These are phyloP conservation scores for Myotis brandtii DNA, from an alignment of 2,113 vertebrate genomes.

Conservation along the genomic window DNA sequence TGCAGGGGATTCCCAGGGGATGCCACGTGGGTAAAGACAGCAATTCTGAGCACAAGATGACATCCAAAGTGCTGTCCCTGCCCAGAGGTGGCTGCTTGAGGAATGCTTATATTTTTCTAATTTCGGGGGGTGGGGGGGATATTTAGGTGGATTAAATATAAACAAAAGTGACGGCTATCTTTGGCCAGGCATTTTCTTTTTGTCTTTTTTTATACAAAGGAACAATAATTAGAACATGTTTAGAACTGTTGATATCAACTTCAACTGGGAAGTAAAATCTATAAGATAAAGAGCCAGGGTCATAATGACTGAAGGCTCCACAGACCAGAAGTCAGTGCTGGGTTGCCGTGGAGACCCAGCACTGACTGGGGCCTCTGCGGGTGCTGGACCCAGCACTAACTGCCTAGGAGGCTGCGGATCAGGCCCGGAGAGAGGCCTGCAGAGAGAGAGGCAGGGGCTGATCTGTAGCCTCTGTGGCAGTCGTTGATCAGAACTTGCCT, in stretches of 20 bases:
- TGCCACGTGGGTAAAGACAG: not conserved
- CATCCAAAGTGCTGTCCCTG: too few species aligned
- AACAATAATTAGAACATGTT: conserved; percentile 65
- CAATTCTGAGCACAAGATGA: not conserved
- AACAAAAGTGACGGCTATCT: not conserved
- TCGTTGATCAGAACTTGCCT: too few species aligned
- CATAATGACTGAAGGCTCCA: too few species aligned
- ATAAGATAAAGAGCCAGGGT: too few species aligned
- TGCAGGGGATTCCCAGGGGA: not conserved
- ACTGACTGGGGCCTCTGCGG: too few species aligned
- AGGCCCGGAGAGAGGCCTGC: too few species aligned
- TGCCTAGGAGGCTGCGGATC: too few species aligned
- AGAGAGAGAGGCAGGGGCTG: too few species aligned
- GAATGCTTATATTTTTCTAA: conserved; percentile 18
- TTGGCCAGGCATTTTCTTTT: not conserved
- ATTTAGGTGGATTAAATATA: not conserved
- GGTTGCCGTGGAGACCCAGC: too few species aligned
- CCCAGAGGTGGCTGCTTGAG: not conserved
- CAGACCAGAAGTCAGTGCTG: too few species aligned
- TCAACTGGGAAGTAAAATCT: conserved; percentile 55
- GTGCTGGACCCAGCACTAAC: too few species aligned
- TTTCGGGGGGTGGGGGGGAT: not conserved
- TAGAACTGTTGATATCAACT: conserved; percentile 50
- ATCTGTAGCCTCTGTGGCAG: too few species aligned
- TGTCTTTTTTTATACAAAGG: conserved; percentile 57